These are phyloP conservation scores for Ephydatia muelleri DNA, from an alignment of 37 sponge, comb jelly and placozoan species.

Conservation along the genomic window DNA sequence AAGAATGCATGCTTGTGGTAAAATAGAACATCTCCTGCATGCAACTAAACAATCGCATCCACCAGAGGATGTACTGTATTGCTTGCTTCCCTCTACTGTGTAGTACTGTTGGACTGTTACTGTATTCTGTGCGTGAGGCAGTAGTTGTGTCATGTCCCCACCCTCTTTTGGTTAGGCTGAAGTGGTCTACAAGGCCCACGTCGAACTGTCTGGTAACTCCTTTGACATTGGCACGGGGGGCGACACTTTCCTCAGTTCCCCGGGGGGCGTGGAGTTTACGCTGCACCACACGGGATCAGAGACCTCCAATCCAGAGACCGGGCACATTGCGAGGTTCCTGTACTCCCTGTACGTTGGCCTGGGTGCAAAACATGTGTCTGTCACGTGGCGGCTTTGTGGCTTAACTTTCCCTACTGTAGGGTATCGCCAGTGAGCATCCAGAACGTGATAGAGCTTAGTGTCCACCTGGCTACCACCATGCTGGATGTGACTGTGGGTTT, in stretches of 20 bases:
- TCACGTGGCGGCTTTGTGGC: background rate
- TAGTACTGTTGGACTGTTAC: too few relatives aligned
- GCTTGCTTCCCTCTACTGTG: too few relatives aligned
- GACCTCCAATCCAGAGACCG: constrained; percentile 43
- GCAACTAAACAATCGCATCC: too few relatives aligned
- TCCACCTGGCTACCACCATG: constrained; percentile 63
- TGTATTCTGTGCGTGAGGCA: background rate
- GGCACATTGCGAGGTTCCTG: constrained; percentile 59
- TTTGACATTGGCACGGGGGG: constrained; percentile 64
- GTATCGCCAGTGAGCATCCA: constrained; percentile 19
- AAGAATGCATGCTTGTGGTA: too few relatives aligned
- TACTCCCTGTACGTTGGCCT: constrained; percentile 52
- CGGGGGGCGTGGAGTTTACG: constrained; percentile 62
- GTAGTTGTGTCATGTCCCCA: background rate
- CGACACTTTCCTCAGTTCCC: constrained; percentile 28
- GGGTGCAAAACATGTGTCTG: background rate
- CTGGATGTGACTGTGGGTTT: constrained; percentile 59
- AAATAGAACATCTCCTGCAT: too few relatives aligned
- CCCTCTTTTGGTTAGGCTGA: constrained; percentile 39
- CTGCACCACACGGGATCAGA: constrained; percentile 44
- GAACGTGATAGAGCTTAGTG: constrained; percentile 63
- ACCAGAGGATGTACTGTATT: too few relatives aligned
- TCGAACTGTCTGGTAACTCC: constrained; percentile 44
- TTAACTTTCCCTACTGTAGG: constrained; percentile 3
- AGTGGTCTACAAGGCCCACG: constrained; percentile 48